Base-by-base conservation (phyloP, 2,797 vertebrate species). In the Crax fasciolata region DNA sequence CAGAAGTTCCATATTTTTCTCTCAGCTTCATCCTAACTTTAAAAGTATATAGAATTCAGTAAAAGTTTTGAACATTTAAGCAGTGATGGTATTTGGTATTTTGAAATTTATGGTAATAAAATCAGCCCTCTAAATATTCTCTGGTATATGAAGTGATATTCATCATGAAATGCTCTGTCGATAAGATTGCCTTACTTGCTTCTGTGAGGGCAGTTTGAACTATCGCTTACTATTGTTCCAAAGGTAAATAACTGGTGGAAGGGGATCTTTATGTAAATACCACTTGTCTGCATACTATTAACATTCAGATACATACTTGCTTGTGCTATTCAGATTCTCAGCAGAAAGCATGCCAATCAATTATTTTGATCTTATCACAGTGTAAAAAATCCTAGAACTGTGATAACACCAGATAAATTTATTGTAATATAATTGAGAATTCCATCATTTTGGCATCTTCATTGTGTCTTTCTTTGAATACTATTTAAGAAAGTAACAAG, bases 311-410 rank as follows among this genome's bases (percentile, higher is more conserved):
- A 87, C 78, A 91, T 55, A 65, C 61, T 82, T 94, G 88, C 32
- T 92, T 13, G 44, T 73, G 55, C 78, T 89, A 35, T 79, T 95
- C 43, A 63, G 58, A 77, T 94, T 93, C 71, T 96, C 46, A 61
- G 48, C 38, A 80, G 84, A 94, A 97, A 90, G 71, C 41, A 75
- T 63, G 89, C 57, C 65, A 95, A 61, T 96, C 84, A 91, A 71
- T 96, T 95, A 93, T 90, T 97, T 95, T 96, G 68, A 93, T 97
- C 68, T 94, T 97, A 96, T 93, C 94, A 83, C 32, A 70, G 24
- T 90, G 51, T 61, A 86, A 88, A 96, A 67, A 96, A 94, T 92
- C 89, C 55, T 96, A 4, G 88, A 95, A 87, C 77, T 95, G 76
- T 79, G 91, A 92, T 97, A 96, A 57, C 57, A 95, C 85, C 55